Conservation (phyloP, 2,888 invertebrate species). For the Rotaria sp. region DNA sequence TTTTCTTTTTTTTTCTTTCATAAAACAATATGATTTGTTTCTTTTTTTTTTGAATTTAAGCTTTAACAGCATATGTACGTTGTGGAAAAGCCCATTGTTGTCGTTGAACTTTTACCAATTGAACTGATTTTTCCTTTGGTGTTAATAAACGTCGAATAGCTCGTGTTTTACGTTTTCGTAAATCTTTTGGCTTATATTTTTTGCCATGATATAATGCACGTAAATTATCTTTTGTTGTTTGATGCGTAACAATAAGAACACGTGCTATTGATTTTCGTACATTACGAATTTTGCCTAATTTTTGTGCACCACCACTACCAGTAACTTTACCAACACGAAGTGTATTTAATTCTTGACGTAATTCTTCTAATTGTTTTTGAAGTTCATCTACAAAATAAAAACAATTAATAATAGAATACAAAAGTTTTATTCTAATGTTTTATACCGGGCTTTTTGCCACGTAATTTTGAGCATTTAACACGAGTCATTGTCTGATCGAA, state of each 20-base stretch:
- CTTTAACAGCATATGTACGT: slow-evolving; percentile 89
- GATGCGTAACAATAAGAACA: slow-evolving; percentile 93
- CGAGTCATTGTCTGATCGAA: slow-evolving; percentile 24
- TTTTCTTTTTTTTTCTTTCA: not conserved
- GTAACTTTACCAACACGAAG: slow-evolving; percentile 93
- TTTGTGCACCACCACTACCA: slow-evolving; percentile 58
- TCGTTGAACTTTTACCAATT: slow-evolving; percentile 79
- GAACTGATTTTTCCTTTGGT: slow-evolving; percentile 73
- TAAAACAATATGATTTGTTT: not conserved
- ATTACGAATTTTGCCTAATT: slow-evolving; percentile 62
- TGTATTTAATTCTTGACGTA: slow-evolving; percentile 70
- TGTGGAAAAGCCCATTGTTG: slow-evolving; percentile 79
- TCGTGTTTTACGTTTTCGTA: slow-evolving; percentile 91
- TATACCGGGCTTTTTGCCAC: slow-evolving; percentile 21
- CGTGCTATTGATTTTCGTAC: slow-evolving; percentile 98
- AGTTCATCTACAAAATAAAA: not conserved
- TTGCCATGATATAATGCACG: slow-evolving; percentile 82
- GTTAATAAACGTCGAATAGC: slow-evolving; percentile 85
- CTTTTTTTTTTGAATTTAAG: slow-evolving; percentile 61
- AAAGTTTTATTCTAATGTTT: not conserved
- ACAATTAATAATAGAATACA: not conserved
- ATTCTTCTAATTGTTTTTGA: slow-evolving; percentile 19
- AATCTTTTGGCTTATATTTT: slow-evolving; percentile 90
- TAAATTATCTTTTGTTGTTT: slow-evolving; percentile 94
- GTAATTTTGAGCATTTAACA: not conserved